Percentiles rank a stretch among this genome's conserved stretches.
phyloP scores from a whole-genome alignment of 2,113 vertebrate species.

The Rostratula benghalensis region DNA sequence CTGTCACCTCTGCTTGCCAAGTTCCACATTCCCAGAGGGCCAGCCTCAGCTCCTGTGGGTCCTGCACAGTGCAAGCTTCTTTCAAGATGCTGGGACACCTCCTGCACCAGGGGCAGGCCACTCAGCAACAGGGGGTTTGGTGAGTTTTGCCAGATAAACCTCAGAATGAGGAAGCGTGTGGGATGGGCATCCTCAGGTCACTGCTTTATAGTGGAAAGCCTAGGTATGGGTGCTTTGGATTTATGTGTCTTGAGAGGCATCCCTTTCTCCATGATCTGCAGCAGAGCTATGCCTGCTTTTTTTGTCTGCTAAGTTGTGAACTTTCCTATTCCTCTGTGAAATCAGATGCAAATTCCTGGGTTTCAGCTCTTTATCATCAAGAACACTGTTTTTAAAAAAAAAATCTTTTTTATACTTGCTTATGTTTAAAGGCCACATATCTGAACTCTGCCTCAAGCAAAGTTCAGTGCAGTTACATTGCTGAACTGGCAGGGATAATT shows the following conservation, averaged over 20 bases:
- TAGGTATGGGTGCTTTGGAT: neutral
- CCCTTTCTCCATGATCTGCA: neutral
- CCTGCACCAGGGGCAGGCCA: too few species aligned
- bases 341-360: neutral
- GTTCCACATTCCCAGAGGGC: neutral
- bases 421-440: neutral
- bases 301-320: neutral
- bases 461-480: neutral
- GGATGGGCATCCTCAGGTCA: neutral
- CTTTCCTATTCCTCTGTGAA: neutral
- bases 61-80: neutral
- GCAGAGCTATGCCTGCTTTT: neutral
- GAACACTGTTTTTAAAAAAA: neutral
- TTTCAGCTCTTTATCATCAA: neutral
- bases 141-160: neutral
- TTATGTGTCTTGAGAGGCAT: neutral
- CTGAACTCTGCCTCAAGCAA: neutral
- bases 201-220: neutral
- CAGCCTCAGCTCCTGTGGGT: neutral
- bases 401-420: neutral
- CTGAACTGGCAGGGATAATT: neutral
- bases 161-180: neutral
- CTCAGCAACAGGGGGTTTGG: neutral
- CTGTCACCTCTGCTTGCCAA: neutral
- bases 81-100: neutral